Evolutionary conservation across 2,888 invertebrate species (phyloP).

Genomic region (Neelides folsomi): DNA sequence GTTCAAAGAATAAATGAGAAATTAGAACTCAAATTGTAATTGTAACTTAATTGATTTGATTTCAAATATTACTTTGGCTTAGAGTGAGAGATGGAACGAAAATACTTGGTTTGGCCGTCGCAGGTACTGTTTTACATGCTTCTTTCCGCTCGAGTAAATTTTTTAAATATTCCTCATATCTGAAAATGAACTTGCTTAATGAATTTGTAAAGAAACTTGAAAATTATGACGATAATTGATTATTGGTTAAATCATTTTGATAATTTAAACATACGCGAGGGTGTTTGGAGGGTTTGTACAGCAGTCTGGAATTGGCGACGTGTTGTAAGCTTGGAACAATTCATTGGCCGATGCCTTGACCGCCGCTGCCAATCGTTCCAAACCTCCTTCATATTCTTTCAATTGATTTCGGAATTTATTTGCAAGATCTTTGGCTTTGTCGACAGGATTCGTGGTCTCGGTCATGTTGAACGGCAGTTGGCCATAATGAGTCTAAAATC

Average conservation of each 20-base stretch:
- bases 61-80: slow-evolving; percentile 2
- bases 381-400: slow-evolving; percentile 13
- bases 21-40: neutral
- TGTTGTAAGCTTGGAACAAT: neutral
- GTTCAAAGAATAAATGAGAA: slow-evolving; percentile 8
- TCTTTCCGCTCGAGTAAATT: slow-evolving; percentile 9
- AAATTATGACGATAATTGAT: no score
- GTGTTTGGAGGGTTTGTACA: slow-evolving; percentile 12
- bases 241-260: neutral
- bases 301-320: slow-evolving; percentile 7
- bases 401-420: slow-evolving; percentile 10
- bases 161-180: slow-evolving; percentile 15
- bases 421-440: slow-evolving; percentile 7
- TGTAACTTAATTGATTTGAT: neutral
- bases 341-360: slow-evolving; percentile 10
- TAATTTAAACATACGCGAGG: slow-evolving; percentile 9
- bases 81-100: slow-evolving; percentile 10
- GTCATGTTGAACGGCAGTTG: no score
- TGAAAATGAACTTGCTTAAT: neutral
- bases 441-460: no score
- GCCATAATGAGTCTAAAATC: no score
- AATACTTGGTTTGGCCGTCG: slow-evolving; percentile 8
- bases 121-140: slow-evolving; percentile 15
- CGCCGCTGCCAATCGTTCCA: slow-evolving; percentile 12
- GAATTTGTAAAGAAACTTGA: no score